Evolutionary conservation across 1,140 invertebrate genomes (phyloP).

Genomic region (Aleiodes sp.): DNA sequence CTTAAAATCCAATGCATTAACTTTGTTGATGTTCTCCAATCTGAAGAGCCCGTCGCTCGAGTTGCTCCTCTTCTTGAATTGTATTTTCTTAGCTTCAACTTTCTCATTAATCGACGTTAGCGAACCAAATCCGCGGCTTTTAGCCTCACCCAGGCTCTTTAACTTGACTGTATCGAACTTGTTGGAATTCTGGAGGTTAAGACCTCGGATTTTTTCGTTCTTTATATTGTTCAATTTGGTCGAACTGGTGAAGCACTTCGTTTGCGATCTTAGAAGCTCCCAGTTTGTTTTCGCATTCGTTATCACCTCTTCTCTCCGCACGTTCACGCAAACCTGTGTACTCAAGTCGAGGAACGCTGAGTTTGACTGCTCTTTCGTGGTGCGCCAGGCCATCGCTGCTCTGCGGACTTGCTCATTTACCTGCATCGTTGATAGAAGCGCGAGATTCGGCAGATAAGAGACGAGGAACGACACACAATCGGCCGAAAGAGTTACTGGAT

Average conservation of each 20-base stretch:
- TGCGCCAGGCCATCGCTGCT: constrained; percentile 79
- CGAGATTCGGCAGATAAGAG: constrained; percentile 77
- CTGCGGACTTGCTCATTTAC: constrained; percentile 76
- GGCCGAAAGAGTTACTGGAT: constrained; percentile 78
- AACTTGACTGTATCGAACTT: constrained; percentile 49
- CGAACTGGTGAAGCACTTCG: constrained; percentile 57
- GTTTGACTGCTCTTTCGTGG: constrained; percentile 77
- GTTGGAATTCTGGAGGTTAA: constrained; percentile 49
- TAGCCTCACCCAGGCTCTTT: constrained; percentile 46
- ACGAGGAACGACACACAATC: constrained; percentile 83
- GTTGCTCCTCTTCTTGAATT: constrained; percentile 52
- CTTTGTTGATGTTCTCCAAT: constrained; percentile 43
- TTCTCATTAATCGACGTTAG: constrained; percentile 58
- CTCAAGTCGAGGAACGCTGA: constrained; percentile 73
- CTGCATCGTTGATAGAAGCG: constrained; percentile 74
- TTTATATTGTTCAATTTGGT: constrained; percentile 42
- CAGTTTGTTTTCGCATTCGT: constrained; percentile 84
- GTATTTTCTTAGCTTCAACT: constrained; percentile 52
- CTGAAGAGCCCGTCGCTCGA: constrained; percentile 52
- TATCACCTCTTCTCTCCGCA: constrained; percentile 78
- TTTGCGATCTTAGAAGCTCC: constrained; percentile 78
- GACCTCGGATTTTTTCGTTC: constrained; percentile 43
- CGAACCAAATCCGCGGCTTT: constrained; percentile 51
- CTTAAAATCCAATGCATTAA: constrained; percentile 61
- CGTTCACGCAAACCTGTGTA: constrained; percentile 73